Percentiles rank a stretch among this genome's conserved stretches.
These are phyloP conservation scores for Drosophila kurseongensis DNA, from an alignment of 1,140 invertebrate genomes.

Conservation along the genomic window DNA sequence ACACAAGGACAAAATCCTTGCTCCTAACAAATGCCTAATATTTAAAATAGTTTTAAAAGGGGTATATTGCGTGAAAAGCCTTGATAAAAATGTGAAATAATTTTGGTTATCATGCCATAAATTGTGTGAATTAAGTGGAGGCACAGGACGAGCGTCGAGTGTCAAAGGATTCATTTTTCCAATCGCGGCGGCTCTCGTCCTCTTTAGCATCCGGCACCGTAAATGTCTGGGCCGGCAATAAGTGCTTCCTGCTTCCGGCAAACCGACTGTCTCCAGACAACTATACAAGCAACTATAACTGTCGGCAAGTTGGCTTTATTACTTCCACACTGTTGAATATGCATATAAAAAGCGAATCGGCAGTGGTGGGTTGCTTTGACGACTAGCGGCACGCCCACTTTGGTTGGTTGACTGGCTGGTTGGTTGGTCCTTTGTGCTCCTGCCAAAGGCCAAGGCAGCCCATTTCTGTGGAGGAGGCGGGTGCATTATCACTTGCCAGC, in stretches of 20 bases:
- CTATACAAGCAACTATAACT: conserved; percentile 71
- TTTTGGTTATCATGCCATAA: conserved; percentile 5
- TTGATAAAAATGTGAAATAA: not conserved
- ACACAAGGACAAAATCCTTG: too few species aligned
- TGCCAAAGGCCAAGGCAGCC: conserved; percentile 36
- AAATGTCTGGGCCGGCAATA: conserved; percentile 55
- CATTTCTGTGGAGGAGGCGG: conserved; percentile 28
- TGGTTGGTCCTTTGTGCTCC: conserved; percentile 11
- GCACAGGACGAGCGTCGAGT: conserved; percentile 34
- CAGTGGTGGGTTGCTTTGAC: conserved; percentile 51
- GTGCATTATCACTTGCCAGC: conserved; percentile 68
- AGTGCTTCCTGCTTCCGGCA: conserved; percentile 65
- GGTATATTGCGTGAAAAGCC: too few species aligned
- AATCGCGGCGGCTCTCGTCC: conserved; percentile 22
- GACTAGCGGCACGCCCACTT: conserved; percentile 43
- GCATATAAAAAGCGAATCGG: conserved; percentile 50
- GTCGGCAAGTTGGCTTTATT: conserved; percentile 82
- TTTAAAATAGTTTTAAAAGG: too few species aligned
- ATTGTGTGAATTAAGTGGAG: conserved; percentile 36
- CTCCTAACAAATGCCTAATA: too few species aligned
- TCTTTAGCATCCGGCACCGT: not conserved
- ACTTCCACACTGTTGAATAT: conserved; percentile 82
- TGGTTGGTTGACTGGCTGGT: conserved; percentile 1
- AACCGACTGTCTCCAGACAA: conserved; percentile 63
- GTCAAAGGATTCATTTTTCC: conserved; percentile 38